Conservation (phyloP, 2,888 invertebrate species). For the Callosobruchus maculatus region DNA sequence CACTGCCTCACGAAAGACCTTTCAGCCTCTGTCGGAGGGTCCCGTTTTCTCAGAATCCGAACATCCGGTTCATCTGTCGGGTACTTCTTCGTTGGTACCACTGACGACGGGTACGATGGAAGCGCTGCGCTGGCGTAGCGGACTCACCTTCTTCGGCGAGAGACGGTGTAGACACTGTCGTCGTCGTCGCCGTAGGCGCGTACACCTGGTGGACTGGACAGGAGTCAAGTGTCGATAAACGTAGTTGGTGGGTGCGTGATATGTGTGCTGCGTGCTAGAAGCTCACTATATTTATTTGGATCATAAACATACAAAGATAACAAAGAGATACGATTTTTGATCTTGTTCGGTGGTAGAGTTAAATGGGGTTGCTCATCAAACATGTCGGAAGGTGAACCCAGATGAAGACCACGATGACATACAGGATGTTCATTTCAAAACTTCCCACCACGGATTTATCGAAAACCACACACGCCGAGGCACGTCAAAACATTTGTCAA, state of each 20-base stretch:
- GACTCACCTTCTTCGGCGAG: neutral
- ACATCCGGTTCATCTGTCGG: neutral
- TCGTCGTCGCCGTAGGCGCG: neutral
- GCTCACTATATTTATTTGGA: neutral
- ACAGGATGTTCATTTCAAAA: no score
- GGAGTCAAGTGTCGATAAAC: neutral
- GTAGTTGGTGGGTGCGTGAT: neutral
- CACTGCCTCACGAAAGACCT: neutral
- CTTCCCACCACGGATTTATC: no score
- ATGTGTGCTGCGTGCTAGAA: neutral
- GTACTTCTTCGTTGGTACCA: neutral
- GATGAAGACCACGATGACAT: no score
- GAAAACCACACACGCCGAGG: no score
- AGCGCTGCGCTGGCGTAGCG: neutral
- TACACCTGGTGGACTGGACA: neutral
- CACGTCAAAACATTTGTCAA: no score
- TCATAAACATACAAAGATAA: no score
- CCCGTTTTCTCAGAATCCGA: neutral
- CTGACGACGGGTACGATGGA: neutral
- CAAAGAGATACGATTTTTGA: no score
- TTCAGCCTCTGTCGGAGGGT: neutral
- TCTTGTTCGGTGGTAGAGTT: no score
- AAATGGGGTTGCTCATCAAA: no score
- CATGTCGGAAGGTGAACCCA: no score
- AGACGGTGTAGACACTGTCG: neutral